Evolutionary conservation across 2,113 vertebrate genomes (phyloP), one percentile per base, ranked within the genome.

Genomic region (Toxotes jaculatrix): DNA sequence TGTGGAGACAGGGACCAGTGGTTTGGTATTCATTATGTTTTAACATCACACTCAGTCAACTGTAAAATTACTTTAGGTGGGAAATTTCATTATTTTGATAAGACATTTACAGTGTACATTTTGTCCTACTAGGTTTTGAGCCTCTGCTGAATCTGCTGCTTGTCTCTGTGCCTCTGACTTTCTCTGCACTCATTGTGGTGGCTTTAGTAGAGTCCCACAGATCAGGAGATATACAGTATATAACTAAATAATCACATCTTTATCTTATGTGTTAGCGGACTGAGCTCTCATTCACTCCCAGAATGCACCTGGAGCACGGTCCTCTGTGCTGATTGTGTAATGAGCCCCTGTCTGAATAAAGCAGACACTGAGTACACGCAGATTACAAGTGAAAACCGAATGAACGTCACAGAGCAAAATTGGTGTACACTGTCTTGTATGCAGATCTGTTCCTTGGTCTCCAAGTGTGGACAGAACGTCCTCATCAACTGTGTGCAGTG

Each of bases 401-500:
- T 61, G n/a, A 55, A 71, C 5, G 5, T 65, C 56, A 36, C 27
- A 74, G 21, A 65, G 17, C 1, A 68, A n/a, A 62, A 23, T 45
- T 38, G 31, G 9, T 49, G 27, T 47, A 36, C 31, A 1, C 45
- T 59, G 69, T 67, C 68, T 31, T 40, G 9, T 31, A 34, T 79
- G 14, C 57, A 36, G 77, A 67, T 71, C 4, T 64, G 8, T 63
- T 36, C 14, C 6, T 56, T 8, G 21, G 5, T 59, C 14, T 70
- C 55, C 1, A 42, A 36, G 32, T 67, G 8, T 68, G 43, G 9
- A 21, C 45, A 38, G 40, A 5, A n/a, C n/a, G 9, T 57, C 49
- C 8, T 17, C 66, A 68, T 86, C 17, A 6, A 63, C 61, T 36
- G n/a, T 32, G 60, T 77, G 86, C 72, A 61, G 34, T 75, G 47